Evolutionary conservation across 2,113 vertebrate species (phyloP).

Genomic region (Tauraco erythrolophus): DNA sequence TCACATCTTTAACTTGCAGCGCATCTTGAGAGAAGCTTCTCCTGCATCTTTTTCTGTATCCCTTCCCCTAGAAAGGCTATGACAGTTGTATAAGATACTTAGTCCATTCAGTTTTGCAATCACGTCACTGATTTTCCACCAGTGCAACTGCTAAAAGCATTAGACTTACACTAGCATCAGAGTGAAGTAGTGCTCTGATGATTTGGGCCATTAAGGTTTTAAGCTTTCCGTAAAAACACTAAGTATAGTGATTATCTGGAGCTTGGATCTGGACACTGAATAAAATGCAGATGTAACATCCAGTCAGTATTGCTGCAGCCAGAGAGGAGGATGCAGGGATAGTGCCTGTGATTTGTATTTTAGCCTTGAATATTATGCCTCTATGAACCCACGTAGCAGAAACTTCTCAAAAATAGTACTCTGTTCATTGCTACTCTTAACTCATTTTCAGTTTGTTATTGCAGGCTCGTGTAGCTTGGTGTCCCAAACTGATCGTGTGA

Average conservation of each 20-base stretch:
- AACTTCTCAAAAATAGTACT: background rate
- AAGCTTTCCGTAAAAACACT: slow-evolving; percentile 39
- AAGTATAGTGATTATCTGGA: slow-evolving; percentile 58
- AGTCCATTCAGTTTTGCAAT: slow-evolving; percentile 13
- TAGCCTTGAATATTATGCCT: background rate
- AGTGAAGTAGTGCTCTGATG: slow-evolving; percentile 50
- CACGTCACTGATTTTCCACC: background rate
- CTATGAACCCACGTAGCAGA: background rate
- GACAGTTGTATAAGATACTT: background rate
- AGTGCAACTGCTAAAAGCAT: slow-evolving; percentile 39
- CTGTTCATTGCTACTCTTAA: background rate
- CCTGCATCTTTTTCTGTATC: background rate
- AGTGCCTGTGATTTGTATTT: background rate
- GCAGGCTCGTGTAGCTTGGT: background rate
- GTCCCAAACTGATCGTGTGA: background rate
- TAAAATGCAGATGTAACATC: slow-evolving; percentile 29
- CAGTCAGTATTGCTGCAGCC: background rate
- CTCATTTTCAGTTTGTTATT: background rate
- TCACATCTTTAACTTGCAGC: background rate
- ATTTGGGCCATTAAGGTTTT: slow-evolving; percentile 64
- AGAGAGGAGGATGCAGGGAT: background rate
- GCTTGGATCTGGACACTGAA: slow-evolving; percentile 27
- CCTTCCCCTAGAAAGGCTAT: background rate
- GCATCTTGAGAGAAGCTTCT: background rate
- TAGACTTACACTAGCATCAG: slow-evolving; percentile 6